These are phyloP conservation scores for Axis porcinus DNA, from an alignment of 2,113 vertebrate species.

Conservation along the genomic window DNA sequence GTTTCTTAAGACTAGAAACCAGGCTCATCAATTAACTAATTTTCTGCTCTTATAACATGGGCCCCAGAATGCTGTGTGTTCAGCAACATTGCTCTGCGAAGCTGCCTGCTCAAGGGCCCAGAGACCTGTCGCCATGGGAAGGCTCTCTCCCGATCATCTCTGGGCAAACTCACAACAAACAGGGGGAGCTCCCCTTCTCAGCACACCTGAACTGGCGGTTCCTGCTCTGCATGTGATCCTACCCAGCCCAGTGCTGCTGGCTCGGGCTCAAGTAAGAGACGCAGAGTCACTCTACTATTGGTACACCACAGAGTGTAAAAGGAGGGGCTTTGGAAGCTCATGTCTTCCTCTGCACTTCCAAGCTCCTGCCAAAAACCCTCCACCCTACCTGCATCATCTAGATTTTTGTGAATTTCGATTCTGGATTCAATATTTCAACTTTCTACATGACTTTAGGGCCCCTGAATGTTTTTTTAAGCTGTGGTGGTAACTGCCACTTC, in stretches of 20 bases:
- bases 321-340: not conserved
- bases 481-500: not conserved
- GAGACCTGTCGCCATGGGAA: not conserved
- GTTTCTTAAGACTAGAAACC: not conserved
- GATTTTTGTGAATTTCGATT: not conserved
- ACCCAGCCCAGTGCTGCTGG: not conserved
- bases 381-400: not conserved
- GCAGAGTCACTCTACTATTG: not conserved
- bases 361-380: not conserved
- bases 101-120: not conserved
- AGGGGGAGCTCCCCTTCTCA: not conserved
- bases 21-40: not conserved
- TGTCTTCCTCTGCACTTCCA: not conserved
- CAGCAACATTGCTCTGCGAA: not conserved
- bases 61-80: not conserved
- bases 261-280: not conserved
- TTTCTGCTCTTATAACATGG: not conserved
- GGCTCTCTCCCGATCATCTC: not conserved
- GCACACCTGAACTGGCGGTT: not conserved
- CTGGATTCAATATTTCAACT: not conserved
- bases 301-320: not conserved
- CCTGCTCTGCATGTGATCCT: not conserved
- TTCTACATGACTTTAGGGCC: not conserved
- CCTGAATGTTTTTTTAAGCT: not conserved
- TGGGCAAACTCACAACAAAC: not conserved